Evolutionary conservation across 1,140 invertebrate species (phyloP), one percentile per base, ranked within the genome.

Genomic region (Littorina saxatilis): DNA sequence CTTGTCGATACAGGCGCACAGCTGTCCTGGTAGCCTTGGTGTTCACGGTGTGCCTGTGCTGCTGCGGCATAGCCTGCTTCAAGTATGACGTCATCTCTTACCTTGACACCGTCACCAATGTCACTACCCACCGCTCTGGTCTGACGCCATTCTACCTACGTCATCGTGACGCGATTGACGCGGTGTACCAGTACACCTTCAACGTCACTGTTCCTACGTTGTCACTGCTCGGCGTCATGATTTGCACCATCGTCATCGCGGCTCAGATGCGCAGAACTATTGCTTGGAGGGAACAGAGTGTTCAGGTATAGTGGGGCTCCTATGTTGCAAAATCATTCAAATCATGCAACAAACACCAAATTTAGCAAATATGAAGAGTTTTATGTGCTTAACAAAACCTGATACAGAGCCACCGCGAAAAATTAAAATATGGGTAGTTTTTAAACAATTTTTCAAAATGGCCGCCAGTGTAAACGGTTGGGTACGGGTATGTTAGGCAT

Each of bases 21-120:
- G 68, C 35, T n/a, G 27, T 1, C 15, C 37, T 73, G 13, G 40
- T 73, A 9, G 23, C 35, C 39, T 11, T 73, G 23, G 23, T 73
- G 20, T 47, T 50, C 70, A 2, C 39, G 1, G 23, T 73, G 9
- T 73, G 70, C 40, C 23, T 73, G 40, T 15, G 29, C 13, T 47
- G 70, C 39, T 50, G 39, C 43, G 70, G 40, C n/a, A 23, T 50
- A 0, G 70, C 40, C 7, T 29, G 70, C 40, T 73, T 50, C 43
- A 73, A 73, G 40, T 73, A 50, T 73, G 70, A 73, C 70, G 70
- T 73, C 40, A 52, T 47, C 20, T 2, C 23, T 7, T 9, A 73
- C 70, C 27, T 47, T 11, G 27, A 73, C 70, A 39, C 70, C 0
- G 3, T 39, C 1, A 27, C 1, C 70, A 73, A 73, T 43, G 70